Conservation (phyloP, 2,888 invertebrate species). For the Lycaena phlaeas region DNA sequence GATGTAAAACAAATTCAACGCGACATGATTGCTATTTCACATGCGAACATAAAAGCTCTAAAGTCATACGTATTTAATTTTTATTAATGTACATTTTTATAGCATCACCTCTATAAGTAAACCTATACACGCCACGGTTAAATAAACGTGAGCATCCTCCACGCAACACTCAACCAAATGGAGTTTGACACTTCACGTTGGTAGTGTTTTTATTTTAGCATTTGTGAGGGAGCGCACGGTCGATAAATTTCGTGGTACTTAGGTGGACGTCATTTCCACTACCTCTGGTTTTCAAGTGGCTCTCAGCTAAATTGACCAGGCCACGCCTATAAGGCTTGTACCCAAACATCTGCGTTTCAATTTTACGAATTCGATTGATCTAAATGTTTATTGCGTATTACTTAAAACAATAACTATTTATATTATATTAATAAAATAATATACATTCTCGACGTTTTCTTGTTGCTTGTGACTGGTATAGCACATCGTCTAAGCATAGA, state of each 20-base stretch:
- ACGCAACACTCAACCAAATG: slow-evolving; percentile 25
- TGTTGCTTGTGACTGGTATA: too few species aligned
- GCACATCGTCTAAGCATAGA: too few species aligned
- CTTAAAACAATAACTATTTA: too few species aligned
- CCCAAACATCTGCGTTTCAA: slow-evolving; percentile 21
- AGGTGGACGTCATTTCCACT: slow-evolving; percentile 48
- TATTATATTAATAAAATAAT: too few species aligned
- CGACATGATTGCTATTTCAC: too few species aligned
- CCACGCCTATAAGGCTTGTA: slow-evolving; percentile 31
- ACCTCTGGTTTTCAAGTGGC: slow-evolving; percentile 37
- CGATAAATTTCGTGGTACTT: slow-evolving; percentile 61
- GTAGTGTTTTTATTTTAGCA: slow-evolving; percentile 48
- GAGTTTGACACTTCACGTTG: slow-evolving; percentile 43
- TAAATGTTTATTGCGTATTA: background rate
- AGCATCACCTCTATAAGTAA: too few species aligned
- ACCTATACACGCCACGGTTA: slow-evolving; percentile 8
- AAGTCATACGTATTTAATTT: too few species aligned
- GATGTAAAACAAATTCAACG: too few species aligned
- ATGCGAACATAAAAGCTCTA: too few species aligned
- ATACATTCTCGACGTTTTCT: too few species aligned
- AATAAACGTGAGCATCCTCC: slow-evolving; percentile 9
- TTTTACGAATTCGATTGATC: slow-evolving; percentile 12
- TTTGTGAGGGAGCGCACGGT: slow-evolving; percentile 43
- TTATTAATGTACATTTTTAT: too few species aligned
- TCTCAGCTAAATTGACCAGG: slow-evolving; percentile 46